phyloP scores from a whole-genome alignment of 1,140 invertebrate species.

The Psix sp. region DNA sequence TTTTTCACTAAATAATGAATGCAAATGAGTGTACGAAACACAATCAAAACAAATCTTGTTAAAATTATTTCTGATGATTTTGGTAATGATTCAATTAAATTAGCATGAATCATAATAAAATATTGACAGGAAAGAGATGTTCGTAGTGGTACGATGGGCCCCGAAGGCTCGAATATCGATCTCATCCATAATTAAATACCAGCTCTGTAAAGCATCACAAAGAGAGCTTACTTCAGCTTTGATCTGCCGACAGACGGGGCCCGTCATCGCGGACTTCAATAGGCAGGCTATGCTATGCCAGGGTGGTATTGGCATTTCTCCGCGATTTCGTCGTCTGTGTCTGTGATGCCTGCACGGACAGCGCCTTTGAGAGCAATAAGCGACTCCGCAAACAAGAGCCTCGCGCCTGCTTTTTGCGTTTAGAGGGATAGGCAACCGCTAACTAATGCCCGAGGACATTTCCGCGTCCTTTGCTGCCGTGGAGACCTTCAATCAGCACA shows the following conservation, averaged over 20 bases:
- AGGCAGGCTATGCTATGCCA: conserved; percentile 48
- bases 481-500: conserved; percentile 23
- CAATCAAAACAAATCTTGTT: conserved; percentile 25
- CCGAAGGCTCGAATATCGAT: conserved; percentile 75
- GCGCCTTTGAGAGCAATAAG: conserved; percentile 25
- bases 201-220: conserved; percentile 75
- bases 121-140: conserved; percentile 27
- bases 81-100: too few species aligned
- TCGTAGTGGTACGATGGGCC: conserved; percentile 46
- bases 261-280: conserved; percentile 76
- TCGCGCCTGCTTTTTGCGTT: conserved; percentile 43
- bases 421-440: conserved; percentile 34
- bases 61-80: too few species aligned
- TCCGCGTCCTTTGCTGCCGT: conserved; percentile 15
- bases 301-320: conserved; percentile 56
- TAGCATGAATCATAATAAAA: too few species aligned
- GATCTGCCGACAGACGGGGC: conserved; percentile 76
- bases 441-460: conserved; percentile 50
- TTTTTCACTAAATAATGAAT: too few species aligned
- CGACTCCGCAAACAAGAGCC: conserved; percentile 28
- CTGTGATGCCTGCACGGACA: conserved; percentile 37
- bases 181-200: conserved; percentile 77
- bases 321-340: conserved; percentile 37
- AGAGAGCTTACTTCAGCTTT: conserved; percentile 74
- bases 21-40: too few species aligned